Evolutionary conservation across 2,888 invertebrate species (phyloP).

Genomic region (Formica aserva): DNA sequence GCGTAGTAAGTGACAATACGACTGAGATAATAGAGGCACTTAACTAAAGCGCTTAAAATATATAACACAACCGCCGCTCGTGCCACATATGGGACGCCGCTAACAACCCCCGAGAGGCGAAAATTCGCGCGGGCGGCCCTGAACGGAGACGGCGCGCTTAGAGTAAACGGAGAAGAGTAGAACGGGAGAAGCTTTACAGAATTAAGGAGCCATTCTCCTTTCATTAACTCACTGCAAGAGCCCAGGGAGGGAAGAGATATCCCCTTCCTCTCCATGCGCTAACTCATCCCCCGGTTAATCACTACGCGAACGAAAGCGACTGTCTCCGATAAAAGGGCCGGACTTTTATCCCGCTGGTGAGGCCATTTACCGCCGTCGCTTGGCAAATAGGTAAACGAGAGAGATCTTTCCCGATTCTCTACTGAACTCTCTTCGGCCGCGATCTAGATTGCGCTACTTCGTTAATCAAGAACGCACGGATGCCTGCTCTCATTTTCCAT

Average conservation of each 20-base stretch:
- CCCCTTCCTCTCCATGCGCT: conserved; percentile 63
- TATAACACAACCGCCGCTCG: conserved; percentile 10
- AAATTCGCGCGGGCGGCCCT: conserved; percentile 51
- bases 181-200: conserved; percentile 68
- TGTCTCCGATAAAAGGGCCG: conserved; percentile 63
- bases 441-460: conserved; percentile 54
- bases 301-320: conserved; percentile 44
- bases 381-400: conserved; percentile 55
- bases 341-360: conserved; percentile 56
- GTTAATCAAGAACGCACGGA: conserved; percentile 47
- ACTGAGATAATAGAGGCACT: conserved; percentile 6
- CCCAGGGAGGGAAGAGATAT: conserved; percentile 48
- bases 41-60: conserved; percentile 25
- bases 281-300: conserved; percentile 62
- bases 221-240: conserved; percentile 74
- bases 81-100: conserved; percentile 39
- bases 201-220: conserved; percentile 80
- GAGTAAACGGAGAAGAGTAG: conserved; percentile 47
- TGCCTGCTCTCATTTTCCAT: conserved; percentile 37
- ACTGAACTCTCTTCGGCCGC: conserved; percentile 49
- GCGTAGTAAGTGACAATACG: not conserved
- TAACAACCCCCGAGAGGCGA: conserved; percentile 42
- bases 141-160: conserved; percentile 34
- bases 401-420: conserved; percentile 38
- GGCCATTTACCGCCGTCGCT: conserved; percentile 59